Evolutionary conservation across 2,113 vertebrate species (phyloP), one percentile per base, ranked within the genome.

Genomic region (Antechinus stuartii): DNA sequence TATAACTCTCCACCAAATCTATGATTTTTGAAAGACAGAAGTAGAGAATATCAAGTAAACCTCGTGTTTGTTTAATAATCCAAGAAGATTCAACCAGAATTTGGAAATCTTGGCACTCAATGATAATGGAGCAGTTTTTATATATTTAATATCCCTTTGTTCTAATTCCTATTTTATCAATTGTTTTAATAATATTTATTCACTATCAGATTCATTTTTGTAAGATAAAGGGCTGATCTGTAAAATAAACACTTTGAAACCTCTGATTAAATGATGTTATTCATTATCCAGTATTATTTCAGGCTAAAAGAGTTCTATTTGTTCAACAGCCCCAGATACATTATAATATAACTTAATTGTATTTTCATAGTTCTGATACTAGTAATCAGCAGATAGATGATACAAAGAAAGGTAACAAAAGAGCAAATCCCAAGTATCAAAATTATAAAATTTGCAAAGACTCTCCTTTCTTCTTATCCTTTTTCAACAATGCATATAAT

Each of bases 131-230:
- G 68, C 68, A 76, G 35, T 76, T 76, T 76, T n/a, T 19, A 76
- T 19, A 76, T n/a, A 76, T 76, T 35, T n/a, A 76, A n/a, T 76
- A 22, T 19, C n/a, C 16, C 68, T 76, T 76, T 76, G 68, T n/a
- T n/a, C 68, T 7, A 19, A 61, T 14, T 61, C 57, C 56, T 61
- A 5, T n/a, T 76, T 76, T n/a, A 76, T n/a, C 3, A 76, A 76
- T 76, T n/a, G n/a, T 76, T 76, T n/a, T n/a, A 76, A 76, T 76
- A 76, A n/a, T 76, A 61, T 61, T 61, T 61, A 61, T 61, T 61
- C 27, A 61, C 14, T 8, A 3, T 35, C 16, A n/a, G 68, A 76
- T 35, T 76, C 35, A 76, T 76, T 14, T 76, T 76, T n/a, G 27
- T 76, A n/a, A n/a, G 68, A 76, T 76, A n/a, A 76, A 7, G 35